Conservation (phyloP, 2,113 vertebrate genomes). For the Tachycineta bicolor region DNA sequence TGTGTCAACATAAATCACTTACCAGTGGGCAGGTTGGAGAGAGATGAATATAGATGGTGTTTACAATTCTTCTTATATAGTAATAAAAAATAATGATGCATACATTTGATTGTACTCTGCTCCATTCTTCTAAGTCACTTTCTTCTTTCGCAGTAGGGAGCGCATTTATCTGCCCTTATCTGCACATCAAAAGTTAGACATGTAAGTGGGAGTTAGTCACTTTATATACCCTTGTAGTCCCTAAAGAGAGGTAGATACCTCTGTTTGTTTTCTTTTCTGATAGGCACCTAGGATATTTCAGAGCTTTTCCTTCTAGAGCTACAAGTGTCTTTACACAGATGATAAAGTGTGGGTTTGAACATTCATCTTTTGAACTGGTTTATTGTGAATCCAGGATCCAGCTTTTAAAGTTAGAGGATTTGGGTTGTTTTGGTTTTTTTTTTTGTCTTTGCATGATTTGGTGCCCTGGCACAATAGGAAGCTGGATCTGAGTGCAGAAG, state of each 20-base stretch:
- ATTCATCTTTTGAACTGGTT: neutral
- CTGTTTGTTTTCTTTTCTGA: neutral
- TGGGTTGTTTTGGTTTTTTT: neutral
- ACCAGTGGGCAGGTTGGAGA: neutral
- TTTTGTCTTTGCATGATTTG: neutral
- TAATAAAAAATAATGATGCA: slow-evolving; percentile 53
- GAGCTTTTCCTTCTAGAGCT: neutral
- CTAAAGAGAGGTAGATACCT: neutral
- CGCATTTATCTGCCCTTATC: neutral
- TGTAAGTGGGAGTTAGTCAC: neutral
- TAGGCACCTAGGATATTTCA: neutral
- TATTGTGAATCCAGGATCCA: neutral
- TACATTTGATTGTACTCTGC: slow-evolving; percentile 33
- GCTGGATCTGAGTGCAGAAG: neutral
- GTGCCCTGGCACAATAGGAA: neutral
- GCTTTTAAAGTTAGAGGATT: neutral
- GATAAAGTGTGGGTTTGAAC: neutral
- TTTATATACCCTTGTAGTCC: neutral
- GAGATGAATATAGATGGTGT: slow-evolving; percentile 49
- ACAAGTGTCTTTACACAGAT: neutral
- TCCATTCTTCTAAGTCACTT: slow-evolving; percentile 44
- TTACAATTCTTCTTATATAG: slow-evolving; percentile 41
- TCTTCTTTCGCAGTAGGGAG: slow-evolving; percentile 9
- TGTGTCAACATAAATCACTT: slow-evolving; percentile 45
- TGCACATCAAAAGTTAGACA: slow-evolving; percentile 9